A percentile compares a stretch with the other conserved stretches of the same genome.
phyloP scores from a whole-genome alignment of 2,888 invertebrate species.

The Nemotelus pantherinus region DNA sequence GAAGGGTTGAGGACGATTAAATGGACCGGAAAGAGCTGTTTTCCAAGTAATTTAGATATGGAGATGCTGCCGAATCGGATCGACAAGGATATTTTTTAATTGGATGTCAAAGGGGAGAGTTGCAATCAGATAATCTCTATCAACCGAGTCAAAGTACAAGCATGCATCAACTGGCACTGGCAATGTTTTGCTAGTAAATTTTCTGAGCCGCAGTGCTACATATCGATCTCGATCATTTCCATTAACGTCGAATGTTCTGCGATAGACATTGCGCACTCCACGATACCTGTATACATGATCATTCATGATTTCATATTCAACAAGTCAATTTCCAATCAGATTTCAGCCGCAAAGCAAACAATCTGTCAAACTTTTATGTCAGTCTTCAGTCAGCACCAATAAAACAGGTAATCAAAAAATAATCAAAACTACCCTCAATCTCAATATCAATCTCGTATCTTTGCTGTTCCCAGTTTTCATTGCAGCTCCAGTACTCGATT shows the following conservation, averaged over 20 bases:
- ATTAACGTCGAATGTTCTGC: too few species aligned
- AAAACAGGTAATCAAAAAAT: conserved; percentile 37
- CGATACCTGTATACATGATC: too few species aligned
- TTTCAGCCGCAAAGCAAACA: conserved; percentile 32
- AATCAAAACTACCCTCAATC: conserved; percentile 32
- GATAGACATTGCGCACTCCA: too few species aligned
- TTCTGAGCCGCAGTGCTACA: too few species aligned
- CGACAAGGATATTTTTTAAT: background rate
- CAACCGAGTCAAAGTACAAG: too few species aligned
- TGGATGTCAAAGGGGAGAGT: too few species aligned
- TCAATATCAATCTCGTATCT: background rate
- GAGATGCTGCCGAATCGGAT: conserved; percentile 10
- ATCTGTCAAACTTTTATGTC: conserved; percentile 38
- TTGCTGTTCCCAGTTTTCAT: background rate
- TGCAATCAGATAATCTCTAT: too few species aligned
- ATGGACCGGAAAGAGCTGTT: conserved; percentile 47
- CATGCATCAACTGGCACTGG: too few species aligned
- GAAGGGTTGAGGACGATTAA: conserved; percentile 46
- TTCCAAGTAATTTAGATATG: conserved; percentile 32
- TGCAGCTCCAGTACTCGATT: background rate
- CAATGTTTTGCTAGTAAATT: too few species aligned
- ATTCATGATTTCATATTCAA: conserved; percentile 2
- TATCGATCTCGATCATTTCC: too few species aligned
- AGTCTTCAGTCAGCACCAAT: conserved; percentile 30
- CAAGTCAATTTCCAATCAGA: conserved; percentile 30